These are phyloP conservation scores for Anguilla obscura DNA, from an alignment of 2,797 vertebrate species.

Conservation along the genomic window DNA sequence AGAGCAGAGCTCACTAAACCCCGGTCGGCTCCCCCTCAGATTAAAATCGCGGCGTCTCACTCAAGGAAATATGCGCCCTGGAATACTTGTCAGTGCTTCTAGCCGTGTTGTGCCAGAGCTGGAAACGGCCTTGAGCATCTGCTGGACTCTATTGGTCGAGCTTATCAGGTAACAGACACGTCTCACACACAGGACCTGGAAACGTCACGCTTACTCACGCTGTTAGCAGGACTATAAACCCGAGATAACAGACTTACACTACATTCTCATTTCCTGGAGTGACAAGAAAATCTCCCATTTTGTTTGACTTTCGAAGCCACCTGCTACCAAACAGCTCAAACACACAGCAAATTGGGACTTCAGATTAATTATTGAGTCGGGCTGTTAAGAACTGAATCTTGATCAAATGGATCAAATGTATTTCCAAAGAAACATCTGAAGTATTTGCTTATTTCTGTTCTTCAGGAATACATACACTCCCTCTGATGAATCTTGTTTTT, in stretches of 20 bases:
- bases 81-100: neutral
- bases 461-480: neutral
- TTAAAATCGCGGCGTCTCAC: constrained; percentile 9
- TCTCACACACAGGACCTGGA: neutral
- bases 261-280: neutral
- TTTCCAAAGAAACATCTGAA: neutral
- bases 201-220: neutral
- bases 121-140: neutral
- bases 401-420: neutral
- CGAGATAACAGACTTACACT: neutral
- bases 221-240: neutral
- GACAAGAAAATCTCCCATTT: neutral
- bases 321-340: neutral
- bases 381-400: neutral
- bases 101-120: neutral
- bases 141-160: neutral
- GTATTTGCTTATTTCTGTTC: neutral
- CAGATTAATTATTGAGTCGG: neutral
- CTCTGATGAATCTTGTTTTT: neutral
- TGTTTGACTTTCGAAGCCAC: neutral
- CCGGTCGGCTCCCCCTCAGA: neutral
- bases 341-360: neutral
- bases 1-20: neutral
- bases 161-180: constrained; percentile 9
- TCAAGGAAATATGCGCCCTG: neutral